A percentile compares a stretch with the other conserved stretches of the same genome.
phyloP scores from a whole-genome alignment of 2,888 invertebrate species.

The Pristionchus arcanus region DNA sequence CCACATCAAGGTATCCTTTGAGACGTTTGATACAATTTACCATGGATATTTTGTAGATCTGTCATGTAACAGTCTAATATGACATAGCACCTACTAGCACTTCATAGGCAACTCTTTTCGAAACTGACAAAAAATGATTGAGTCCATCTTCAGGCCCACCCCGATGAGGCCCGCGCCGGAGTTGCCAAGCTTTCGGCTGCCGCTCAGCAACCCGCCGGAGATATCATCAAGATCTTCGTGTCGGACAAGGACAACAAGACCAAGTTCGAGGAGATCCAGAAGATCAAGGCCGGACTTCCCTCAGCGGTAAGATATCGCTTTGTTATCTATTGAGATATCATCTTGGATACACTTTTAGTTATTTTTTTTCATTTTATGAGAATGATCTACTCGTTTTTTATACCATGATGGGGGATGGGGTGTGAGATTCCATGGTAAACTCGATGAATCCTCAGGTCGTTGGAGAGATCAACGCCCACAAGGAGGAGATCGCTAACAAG shows the following conservation, averaged over 20 bases:
- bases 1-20: slow-evolving; percentile 20
- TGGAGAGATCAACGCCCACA: slow-evolving; percentile 42
- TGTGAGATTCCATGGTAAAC: too few species aligned
- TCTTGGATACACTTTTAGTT: too few species aligned
- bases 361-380: too few species aligned
- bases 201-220: slow-evolving; percentile 35
- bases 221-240: slow-evolving; percentile 27
- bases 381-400: too few species aligned
- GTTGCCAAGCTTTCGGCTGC: slow-evolving; percentile 26
- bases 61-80: too few species aligned
- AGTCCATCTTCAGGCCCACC: background rate
- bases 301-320: background rate
- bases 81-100: too few species aligned
- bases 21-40: too few species aligned
- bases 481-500: slow-evolving; percentile 35
- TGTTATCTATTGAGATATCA: too few species aligned
- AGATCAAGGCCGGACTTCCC: slow-evolving; percentile 2
- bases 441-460: background rate
- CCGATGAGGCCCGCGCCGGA: slow-evolving; percentile 23
- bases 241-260: slow-evolving; percentile 9
- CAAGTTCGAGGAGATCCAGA: background rate
- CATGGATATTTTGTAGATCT: too few species aligned
- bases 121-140: background rate
- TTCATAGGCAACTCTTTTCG: too few species aligned
- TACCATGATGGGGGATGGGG: too few species aligned